phyloP scores from a whole-genome alignment of 2,113 vertebrate genomes.

The Scopus umbretta region DNA sequence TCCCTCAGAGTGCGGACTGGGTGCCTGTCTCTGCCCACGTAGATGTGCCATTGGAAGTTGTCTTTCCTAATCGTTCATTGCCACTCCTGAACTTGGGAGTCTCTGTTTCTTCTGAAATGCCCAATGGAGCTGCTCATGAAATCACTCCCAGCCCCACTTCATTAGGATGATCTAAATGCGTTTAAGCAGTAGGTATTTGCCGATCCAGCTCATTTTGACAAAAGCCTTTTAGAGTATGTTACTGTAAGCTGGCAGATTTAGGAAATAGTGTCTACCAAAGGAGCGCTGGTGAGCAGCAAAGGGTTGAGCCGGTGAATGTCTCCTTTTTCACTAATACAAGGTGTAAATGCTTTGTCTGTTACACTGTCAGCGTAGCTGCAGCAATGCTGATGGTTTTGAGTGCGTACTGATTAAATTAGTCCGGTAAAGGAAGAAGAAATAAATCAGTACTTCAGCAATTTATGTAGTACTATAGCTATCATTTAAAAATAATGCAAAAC shows the following conservation, averaged over 20 bases:
- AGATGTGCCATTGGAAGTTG: not conserved
- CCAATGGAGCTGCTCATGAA: not conserved
- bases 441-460: not conserved
- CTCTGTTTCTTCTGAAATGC: not conserved
- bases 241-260: not conserved
- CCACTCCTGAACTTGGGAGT: not conserved
- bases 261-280: not conserved
- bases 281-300: not conserved
- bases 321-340: not conserved
- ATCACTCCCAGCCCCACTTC: not conserved
- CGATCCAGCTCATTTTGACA: constrained; percentile 15
- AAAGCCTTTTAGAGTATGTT: not conserved
- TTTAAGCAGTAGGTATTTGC: constrained; percentile 18
- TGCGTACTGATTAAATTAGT: not conserved
- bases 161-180: not conserved
- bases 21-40: not conserved
- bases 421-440: not conserved
- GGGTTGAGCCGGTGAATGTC: not conserved
- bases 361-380: not conserved
- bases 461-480: not conserved
- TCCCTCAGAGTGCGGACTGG: not conserved
- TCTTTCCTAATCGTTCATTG: not conserved
- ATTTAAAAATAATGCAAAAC: not conserved
- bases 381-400: not conserved
- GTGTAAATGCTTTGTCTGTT: not conserved